These are phyloP conservation scores for Nemotelus pantherinus DNA, from an alignment of 2,888 invertebrate genomes.

Conservation along the genomic window DNA sequence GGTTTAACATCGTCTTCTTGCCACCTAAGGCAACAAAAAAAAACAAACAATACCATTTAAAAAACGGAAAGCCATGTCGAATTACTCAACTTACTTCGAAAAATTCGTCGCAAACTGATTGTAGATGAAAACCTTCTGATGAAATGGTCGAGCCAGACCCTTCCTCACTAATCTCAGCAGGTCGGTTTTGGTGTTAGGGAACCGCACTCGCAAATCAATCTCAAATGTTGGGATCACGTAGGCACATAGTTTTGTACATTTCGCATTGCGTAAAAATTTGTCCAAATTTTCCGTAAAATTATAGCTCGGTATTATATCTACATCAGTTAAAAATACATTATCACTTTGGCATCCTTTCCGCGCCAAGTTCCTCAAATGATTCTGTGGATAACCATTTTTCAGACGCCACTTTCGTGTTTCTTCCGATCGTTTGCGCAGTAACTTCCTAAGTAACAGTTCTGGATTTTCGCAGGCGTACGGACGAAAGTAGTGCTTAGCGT, in stretches of 20 bases:
- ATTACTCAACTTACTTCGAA: conserved; percentile 71
- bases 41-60: not conserved
- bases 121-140: conserved; percentile 90
- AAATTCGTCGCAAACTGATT: conserved; percentile 94
- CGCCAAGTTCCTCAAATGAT: conserved; percentile 87
- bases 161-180: conserved; percentile 79
- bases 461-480: conserved; percentile 74
- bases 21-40: conserved; percentile 64
- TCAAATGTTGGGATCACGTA: conserved; percentile 93
- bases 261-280: conserved; percentile 71
- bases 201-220: conserved; percentile 79
- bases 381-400: conserved; percentile 86
- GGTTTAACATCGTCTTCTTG: conserved; percentile 70
- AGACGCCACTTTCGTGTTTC: conserved; percentile 78
- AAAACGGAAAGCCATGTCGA: not conserved
- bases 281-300: conserved; percentile 78
- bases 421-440: conserved; percentile 70
- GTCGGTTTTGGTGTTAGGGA: conserved; percentile 84
- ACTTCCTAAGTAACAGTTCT: conserved; percentile 70
- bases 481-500: conserved; percentile 52
- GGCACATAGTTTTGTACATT: conserved; percentile 76
- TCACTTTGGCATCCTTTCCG: conserved; percentile 84
- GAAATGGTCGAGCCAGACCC: conserved; percentile 87
- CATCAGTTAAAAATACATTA: conserved; percentile 85
- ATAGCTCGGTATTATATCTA: conserved; percentile 85